phyloP scores from a whole-genome alignment of 2,113 vertebrate genomes.

The Vicugna pacos region DNA sequence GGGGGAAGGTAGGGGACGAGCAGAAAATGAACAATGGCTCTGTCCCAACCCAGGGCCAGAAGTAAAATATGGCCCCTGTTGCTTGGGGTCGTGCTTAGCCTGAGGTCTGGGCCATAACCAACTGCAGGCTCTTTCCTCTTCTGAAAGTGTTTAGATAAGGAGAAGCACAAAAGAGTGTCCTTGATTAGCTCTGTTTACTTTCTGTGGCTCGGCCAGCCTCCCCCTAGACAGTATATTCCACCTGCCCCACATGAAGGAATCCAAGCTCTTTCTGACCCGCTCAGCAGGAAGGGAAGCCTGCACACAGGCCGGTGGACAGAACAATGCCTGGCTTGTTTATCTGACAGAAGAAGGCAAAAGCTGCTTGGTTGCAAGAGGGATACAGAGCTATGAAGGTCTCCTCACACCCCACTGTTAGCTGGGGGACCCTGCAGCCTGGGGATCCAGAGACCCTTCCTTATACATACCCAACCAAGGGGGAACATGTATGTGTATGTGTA shows the following conservation, averaged over 20 bases:
- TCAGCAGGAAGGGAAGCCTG: slow-evolving; percentile 80
- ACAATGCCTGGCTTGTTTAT: slow-evolving; percentile 85
- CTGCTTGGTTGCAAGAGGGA: slow-evolving; percentile 13
- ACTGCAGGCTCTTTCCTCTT: slow-evolving; percentile 38
- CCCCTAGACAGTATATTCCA: slow-evolving; percentile 77
- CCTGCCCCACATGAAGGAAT: slow-evolving; percentile 70
- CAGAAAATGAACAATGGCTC: slow-evolving; percentile 37
- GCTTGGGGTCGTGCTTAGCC: slow-evolving; percentile 23
- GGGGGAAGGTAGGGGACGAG: neutral
- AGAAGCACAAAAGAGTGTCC: slow-evolving; percentile 56
- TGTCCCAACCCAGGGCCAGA: neutral
- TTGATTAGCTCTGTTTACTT: slow-evolving; percentile 69
- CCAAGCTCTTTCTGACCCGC: slow-evolving; percentile 27
- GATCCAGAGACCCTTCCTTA: slow-evolving; percentile 42
- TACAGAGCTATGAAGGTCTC: slow-evolving; percentile 2
- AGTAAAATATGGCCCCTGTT: slow-evolving; percentile 51
- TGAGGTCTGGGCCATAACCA: neutral
- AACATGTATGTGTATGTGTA: neutral
- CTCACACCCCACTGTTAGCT: slow-evolving; percentile 35
- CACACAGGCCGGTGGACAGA: slow-evolving; percentile 41
- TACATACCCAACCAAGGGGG: slow-evolving; percentile 3
- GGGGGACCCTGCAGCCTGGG: neutral
- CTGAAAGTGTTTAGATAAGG: slow-evolving; percentile 62
- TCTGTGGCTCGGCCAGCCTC: slow-evolving; percentile 47
- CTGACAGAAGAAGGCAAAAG: slow-evolving; percentile 74